Base-by-base conservation (phyloP, 35 echinoderm and acorn worm species). In the Lytechinus pictus region DNA sequence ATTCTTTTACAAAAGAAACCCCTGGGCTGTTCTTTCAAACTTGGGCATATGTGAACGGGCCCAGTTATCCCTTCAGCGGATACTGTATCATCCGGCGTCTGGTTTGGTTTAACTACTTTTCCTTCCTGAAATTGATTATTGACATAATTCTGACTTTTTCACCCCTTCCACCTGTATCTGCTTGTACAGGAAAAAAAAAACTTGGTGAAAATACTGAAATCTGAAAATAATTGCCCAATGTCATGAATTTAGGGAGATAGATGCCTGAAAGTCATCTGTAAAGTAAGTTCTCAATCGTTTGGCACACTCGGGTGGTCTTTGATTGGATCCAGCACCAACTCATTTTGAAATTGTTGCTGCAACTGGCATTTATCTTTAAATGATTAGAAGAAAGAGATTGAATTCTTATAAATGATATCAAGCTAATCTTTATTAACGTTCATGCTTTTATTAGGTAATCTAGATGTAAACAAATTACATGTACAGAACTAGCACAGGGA, bases 41-140 rank as follows among this genome's bases (percentile, higher is more conserved):
- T 44, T 44, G 33, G 33, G 33, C 33, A 1, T 0, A 44, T 44
- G 33, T 44, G 33, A 44, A 44, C 33, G 33, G 2, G 33, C 33
- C 33, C 33, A 44, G 66, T 79, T 24, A 16, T n/a, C 66, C 56
- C 56, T 11, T 58, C 6, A 79, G 19, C 66, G 66, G 66, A 79
- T 79, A n/a, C 66, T 8, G n/a, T 79, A 79, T 79, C 3, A 79
- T 24, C 66, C 66, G 19, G 66, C 66, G 66, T 79, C 66, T 79
- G 66, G 66, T 79, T 79, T 24, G 8, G 66, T 79, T 79, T 79
- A 79, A 79, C 16, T 79, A 24, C 66, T 24, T 13, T 79, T 79
- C 19, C 66, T 79, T 79, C 66, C 66, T 79, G 66, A 79, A 79
- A 79, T 24, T 79, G 66, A 79, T 79, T 79, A 79, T 79, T 79